phyloP scores from a whole-genome alignment of 2,797 vertebrate species.

The Paramormyrops hopkinsi region DNA sequence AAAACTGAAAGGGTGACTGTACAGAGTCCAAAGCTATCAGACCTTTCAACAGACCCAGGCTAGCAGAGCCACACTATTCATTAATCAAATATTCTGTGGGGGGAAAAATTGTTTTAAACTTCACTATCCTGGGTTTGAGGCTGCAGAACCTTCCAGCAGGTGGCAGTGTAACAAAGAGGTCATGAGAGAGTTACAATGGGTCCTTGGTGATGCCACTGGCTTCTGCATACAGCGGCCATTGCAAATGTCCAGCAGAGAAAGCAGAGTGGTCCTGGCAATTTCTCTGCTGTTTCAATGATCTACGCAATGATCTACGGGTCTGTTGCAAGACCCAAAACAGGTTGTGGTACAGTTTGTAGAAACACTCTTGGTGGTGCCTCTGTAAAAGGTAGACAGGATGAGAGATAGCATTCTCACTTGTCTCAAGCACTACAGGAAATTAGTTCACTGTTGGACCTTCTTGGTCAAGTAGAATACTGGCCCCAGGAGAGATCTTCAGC shows the following conservation, averaged over 20 bases:
- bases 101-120: not conserved
- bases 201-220: not conserved
- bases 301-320: not conserved
- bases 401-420: not conserved
- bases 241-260: not conserved
- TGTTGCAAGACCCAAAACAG: not conserved
- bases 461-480: not conserved
- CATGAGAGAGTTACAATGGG: not conserved
- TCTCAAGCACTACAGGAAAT: not conserved
- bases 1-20: not conserved
- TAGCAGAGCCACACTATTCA: not conserved
- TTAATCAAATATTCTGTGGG: not conserved
- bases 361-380: not conserved
- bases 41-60: not conserved
- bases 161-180: not conserved
- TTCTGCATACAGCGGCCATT: not conserved
- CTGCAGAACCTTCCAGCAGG: not conserved
- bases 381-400: not conserved
- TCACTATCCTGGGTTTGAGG: not conserved
- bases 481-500: not conserved
- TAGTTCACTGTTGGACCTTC: not conserved
- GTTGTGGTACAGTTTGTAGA: not conserved
- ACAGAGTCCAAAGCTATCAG: not conserved
- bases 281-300: not conserved
- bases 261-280: not conserved